These are phyloP conservation scores for Nycticorax nycticorax DNA, from an alignment of 2,113 vertebrate species.

Conservation along the genomic window DNA sequence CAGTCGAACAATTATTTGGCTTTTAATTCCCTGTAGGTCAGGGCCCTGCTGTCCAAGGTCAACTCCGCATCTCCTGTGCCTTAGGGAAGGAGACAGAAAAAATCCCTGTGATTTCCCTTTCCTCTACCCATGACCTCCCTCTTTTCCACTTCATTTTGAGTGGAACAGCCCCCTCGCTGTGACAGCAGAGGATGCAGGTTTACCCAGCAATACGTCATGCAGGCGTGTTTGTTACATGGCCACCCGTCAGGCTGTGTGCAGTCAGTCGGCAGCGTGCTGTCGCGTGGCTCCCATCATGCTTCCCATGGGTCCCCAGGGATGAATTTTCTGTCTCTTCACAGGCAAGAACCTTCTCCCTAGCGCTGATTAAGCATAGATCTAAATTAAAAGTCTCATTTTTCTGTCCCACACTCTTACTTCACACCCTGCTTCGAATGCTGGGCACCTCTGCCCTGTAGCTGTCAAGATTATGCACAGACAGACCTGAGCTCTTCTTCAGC, in stretches of 20 bases:
- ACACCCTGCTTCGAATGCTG: not conserved
- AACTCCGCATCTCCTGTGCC: not conserved
- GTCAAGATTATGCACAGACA: not conserved
- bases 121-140: not conserved
- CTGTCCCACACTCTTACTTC: not conserved
- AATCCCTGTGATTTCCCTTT: not conserved
- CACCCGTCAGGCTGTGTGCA: too few species aligned
- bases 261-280: rapidly evolving
- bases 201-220: rapidly evolving
- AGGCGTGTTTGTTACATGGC: rapidly evolving
- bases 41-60: not conserved
- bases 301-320: rapidly evolving
- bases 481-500: not conserved
- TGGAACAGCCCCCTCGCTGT: rapidly evolving
- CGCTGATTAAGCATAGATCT: not conserved
- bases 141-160: not conserved
- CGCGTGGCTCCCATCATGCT: rapidly evolving
- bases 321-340: not conserved
- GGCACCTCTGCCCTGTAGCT: not conserved
- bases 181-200: not conserved
- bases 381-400: not conserved
- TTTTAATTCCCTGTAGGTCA: not conserved
- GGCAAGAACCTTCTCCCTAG: not conserved
- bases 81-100: not conserved
- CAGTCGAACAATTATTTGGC: not conserved